Evolutionary conservation across 2,888 invertebrate genomes (phyloP), one percentile per base, ranked within the genome.

Genomic region (Drosophila rellima): DNA sequence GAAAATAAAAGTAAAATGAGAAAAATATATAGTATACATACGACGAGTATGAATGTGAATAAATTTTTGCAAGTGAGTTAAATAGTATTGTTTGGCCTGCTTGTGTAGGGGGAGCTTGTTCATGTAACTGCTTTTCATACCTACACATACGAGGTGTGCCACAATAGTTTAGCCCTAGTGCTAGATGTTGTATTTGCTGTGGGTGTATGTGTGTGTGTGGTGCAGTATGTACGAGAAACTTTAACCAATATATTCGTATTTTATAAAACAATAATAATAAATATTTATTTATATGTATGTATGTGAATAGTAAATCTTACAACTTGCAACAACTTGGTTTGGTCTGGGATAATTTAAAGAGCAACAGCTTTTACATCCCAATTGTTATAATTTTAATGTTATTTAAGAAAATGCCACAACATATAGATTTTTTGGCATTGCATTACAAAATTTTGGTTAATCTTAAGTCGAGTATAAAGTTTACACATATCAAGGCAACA

Each of bases 111-210:
- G 26, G 10, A 45, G 26, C 45, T 55, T 33, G 31, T 50, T 47
- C 20, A 29, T 52, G 51, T 75, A 62, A 45, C 72, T 56, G 20
- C 47, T 54, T 57, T 71, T 56, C 26, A 51, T 44, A 55, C 23
- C 79, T 69, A 59, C 42, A 69, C 69, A 59, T 70, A 67, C 52
- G 62, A 70, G 79, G 59, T 77, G 82, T 82, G 83, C 81, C 79
- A 80, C 74, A 71, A 68, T 39, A 65, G 33, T 71, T 26, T 63
- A 73, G 44, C 74, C 82, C 87, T 83, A 83, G 72, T 83, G 71
- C 66, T 70, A 39, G 10, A 65, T 54, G n/a, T n/a, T n/a, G n/a
- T n/a, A n/a, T n/a, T n/a, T n/a, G n/a, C n/a, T 39, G 26, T 33
- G 40, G 67, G 18, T 45, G 33, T 39, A 18, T 52, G 68, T 31